phyloP scores from a whole-genome alignment of 2,888 invertebrate genomes.

The Acanthosepion esculentum region DNA sequence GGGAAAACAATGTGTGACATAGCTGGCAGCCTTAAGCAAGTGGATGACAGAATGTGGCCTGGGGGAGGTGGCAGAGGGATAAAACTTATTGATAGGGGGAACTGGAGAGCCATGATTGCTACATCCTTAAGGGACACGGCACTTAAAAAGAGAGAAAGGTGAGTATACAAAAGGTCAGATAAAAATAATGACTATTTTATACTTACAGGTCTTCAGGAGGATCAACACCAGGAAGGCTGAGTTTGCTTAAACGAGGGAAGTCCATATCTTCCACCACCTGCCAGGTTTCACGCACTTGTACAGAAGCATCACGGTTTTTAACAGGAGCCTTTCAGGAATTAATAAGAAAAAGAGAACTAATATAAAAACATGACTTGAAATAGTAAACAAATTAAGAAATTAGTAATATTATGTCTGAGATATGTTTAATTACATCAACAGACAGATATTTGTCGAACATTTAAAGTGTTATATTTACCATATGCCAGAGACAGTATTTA shows the following conservation, averaged over 20 bases:
- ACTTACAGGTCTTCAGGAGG: conserved; percentile 82
- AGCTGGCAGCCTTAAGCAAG: too few species aligned
- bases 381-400: background rate
- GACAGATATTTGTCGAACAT: background rate
- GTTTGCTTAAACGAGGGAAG: conserved; percentile 93
- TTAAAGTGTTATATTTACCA: too few species aligned
- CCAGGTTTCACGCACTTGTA: conserved; percentile 97
- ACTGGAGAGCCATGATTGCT: too few species aligned
- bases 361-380: too few species aligned
- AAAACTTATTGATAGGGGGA: too few species aligned
- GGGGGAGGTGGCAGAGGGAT: too few species aligned
- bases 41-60: too few species aligned
- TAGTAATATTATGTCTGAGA: background rate
- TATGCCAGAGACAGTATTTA: too few species aligned
- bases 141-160: too few species aligned
- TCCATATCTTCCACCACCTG: conserved; percentile 96
- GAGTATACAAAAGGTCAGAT: background rate
- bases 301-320: conserved; percentile 96
- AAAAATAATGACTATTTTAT: background rate
- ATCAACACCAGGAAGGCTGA: conserved; percentile 91
- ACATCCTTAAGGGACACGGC: too few species aligned
- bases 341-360: background rate
- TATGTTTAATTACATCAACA: background rate
- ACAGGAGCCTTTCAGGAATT: conserved; percentile 80
- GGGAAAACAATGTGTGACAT: too few species aligned